Evolutionary conservation across 92 coral and sea anemone species (phyloP).

Genomic region (Bergia sp.): DNA sequence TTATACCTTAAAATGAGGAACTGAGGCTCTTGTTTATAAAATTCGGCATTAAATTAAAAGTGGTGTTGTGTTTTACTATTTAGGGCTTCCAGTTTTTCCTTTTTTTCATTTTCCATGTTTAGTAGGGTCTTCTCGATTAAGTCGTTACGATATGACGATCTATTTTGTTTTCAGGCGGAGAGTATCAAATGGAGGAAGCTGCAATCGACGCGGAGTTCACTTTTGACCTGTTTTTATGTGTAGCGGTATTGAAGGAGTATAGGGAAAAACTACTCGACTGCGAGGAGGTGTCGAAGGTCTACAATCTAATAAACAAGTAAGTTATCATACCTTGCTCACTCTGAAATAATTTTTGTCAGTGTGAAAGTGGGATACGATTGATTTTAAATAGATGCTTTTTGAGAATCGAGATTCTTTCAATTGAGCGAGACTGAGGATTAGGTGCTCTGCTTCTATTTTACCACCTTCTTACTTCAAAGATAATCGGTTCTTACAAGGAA

Average conservation of each 20-base stretch:
- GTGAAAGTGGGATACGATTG: background rate
- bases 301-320: constrained; percentile 86
- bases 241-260: constrained; percentile 83
- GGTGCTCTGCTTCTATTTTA: too few species aligned
- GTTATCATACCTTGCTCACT: background rate
- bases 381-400: too few species aligned
- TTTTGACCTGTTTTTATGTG: constrained; percentile 88
- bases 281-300: constrained; percentile 82
- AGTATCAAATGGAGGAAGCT: constrained; percentile 74
- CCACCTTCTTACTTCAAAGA: too few species aligned
- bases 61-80: too few species aligned
- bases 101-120: too few species aligned
- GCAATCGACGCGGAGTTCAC: constrained; percentile 78
- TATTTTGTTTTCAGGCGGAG: constrained; percentile 68
- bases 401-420: too few species aligned
- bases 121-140: background rate
- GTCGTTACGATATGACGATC: background rate
- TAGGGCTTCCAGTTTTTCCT: too few species aligned
- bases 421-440: too few species aligned
- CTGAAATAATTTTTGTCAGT: background rate
- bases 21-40: too few species aligned
- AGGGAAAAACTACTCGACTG: constrained; percentile 72
- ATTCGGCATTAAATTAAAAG: too few species aligned
- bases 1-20: too few species aligned
- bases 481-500: too few species aligned